phyloP scores from a whole-genome alignment of 2,797 vertebrate genomes.

The Hypotaenidia philippensis region DNA sequence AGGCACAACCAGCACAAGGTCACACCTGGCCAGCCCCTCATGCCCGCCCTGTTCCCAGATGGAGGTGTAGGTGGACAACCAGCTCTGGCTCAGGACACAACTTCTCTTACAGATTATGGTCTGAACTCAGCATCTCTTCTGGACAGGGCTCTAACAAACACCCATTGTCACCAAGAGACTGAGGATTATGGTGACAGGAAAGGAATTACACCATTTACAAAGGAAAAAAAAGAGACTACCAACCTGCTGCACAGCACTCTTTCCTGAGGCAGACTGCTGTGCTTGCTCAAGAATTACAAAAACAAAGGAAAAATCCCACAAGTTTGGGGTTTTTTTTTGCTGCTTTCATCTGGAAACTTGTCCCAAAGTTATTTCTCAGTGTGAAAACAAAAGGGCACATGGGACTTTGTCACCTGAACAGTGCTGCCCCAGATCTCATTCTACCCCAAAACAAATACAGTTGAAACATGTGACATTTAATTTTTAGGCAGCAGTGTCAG shows the following conservation, averaged over 20 bases:
- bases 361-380: not conserved
- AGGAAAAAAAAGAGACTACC: not conserved
- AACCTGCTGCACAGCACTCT: not conserved
- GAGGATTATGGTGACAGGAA: not conserved
- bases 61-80: not conserved
- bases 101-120: not conserved
- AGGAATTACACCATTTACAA: not conserved
- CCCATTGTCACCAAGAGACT: not conserved
- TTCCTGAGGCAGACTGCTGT: not conserved
- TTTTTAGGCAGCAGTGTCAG: not conserved
- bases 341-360: not conserved
- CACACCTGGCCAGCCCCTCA: not conserved
- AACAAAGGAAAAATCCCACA: not conserved
- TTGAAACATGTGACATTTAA: not conserved
- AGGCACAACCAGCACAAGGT: not conserved
- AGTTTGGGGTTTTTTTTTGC: not conserved
- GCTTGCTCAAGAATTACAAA: not conserved
- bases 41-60: not conserved
- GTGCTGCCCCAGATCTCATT: not conserved
- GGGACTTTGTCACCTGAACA: not conserved
- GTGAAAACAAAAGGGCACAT: not conserved
- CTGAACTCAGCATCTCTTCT: not conserved
- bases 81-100: not conserved
- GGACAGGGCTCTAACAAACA: not conserved
- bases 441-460: not conserved